Conservation (phyloP, 2,113 vertebrate genomes). For the Callorhinus ursinus region DNA sequence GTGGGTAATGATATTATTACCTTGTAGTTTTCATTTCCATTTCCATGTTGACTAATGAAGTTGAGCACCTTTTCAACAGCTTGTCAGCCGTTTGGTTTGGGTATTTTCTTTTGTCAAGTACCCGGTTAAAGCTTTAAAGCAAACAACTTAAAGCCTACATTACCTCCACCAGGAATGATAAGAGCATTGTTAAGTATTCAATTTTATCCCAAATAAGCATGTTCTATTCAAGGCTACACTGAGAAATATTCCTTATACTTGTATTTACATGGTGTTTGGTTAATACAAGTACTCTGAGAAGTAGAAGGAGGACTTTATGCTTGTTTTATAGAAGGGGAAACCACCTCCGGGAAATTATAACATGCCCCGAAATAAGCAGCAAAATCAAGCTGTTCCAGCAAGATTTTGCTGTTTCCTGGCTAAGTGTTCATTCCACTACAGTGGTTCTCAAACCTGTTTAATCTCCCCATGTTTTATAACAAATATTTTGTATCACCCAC, state of each 20-base stretch:
- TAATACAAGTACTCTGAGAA: not conserved
- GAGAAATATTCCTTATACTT: not conserved
- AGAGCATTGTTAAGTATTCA: not conserved
- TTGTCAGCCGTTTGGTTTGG: slow-evolving; percentile 26
- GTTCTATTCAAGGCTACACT: not conserved
- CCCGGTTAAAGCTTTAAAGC: slow-evolving; percentile 25
- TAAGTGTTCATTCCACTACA: not conserved
- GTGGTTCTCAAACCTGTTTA: not conserved
- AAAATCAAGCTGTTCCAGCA: not conserved
- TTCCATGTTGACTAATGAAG: slow-evolving; percentile 37
- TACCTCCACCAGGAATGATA: not conserved
- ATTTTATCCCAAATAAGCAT: slow-evolving; percentile 26
- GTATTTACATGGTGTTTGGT: not conserved
- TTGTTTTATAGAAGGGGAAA: not conserved
- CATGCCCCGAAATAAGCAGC: not conserved
- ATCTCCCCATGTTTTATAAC: not conserved
- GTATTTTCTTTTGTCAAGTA: not conserved
- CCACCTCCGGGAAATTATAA: not conserved
- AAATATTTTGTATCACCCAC: not conserved
- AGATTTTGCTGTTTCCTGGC: not conserved
- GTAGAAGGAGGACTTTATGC: not conserved
- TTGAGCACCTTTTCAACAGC: not conserved
- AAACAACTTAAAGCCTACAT: slow-evolving; percentile 44
- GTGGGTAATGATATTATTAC: not conserved
- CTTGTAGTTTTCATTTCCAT: slow-evolving; percentile 23